These are phyloP conservation scores for Hippocampus mohnikei DNA, from an alignment of 2,113 vertebrate genomes.

Conservation along the genomic window DNA sequence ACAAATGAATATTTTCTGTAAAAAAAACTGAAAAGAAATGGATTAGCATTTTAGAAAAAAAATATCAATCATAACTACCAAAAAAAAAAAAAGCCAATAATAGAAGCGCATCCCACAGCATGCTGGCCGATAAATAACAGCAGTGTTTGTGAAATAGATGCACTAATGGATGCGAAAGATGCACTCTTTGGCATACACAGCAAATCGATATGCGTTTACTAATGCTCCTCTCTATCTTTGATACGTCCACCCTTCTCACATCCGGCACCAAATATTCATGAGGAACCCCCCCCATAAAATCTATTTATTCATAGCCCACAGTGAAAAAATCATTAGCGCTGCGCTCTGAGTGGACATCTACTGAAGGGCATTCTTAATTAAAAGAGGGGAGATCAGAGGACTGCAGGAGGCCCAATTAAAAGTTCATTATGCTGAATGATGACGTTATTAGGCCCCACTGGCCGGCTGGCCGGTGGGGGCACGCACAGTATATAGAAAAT, in stretches of 20 bases:
- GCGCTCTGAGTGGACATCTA: slow-evolving; percentile 52
- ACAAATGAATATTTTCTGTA: neutral
- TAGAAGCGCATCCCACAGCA: slow-evolving; percentile 22
- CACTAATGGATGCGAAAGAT: slow-evolving; percentile 3
- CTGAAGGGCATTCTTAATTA: slow-evolving; percentile 68
- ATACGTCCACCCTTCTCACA: slow-evolving; percentile 19
- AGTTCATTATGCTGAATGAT: slow-evolving; percentile 69
- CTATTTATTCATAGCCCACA: slow-evolving; percentile 38
- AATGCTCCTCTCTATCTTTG: neutral
- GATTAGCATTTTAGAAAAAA: neutral
- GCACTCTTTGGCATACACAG: neutral
- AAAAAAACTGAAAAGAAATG: slow-evolving; percentile 7
- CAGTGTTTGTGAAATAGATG: slow-evolving; percentile 12
- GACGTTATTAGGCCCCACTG: slow-evolving; percentile 62
- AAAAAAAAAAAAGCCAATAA: too few relatives aligned
- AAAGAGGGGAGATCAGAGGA: slow-evolving; percentile 58
- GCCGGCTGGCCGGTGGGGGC: slow-evolving; percentile 56
- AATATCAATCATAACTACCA: slow-evolving; percentile 39
- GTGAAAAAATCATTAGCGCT: slow-evolving; percentile 65
- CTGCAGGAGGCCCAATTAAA: slow-evolving; percentile 71
- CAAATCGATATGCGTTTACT: slow-evolving; percentile 33
- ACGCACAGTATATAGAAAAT: slow-evolving; percentile 48
- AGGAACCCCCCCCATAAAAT: neutral
- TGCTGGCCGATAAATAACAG: slow-evolving; percentile 10
- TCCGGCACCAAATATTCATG: neutral